Evolutionary conservation across 2,113 vertebrate genomes (phyloP).

Genomic region (Hypomesus transpacificus): DNA sequence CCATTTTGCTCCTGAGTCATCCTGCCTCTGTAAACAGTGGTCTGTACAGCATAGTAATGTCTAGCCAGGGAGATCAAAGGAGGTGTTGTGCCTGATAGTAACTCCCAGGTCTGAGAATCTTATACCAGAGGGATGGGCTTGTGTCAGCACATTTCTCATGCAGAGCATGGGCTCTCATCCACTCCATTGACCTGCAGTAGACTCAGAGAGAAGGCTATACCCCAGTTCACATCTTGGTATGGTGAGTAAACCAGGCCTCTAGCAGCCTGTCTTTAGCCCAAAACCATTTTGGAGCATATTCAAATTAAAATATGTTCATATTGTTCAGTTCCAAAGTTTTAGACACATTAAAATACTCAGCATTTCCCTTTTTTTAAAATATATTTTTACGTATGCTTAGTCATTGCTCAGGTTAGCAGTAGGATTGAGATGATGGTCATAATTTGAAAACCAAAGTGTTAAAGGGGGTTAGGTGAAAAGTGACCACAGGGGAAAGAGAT

Average conservation of each 20-base stretch:
- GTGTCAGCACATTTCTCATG: conserved; percentile 50
- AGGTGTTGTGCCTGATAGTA: conserved; percentile 5
- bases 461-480: too few species aligned
- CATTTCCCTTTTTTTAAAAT: too few species aligned
- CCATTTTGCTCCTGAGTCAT: neutral
- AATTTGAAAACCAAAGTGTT: too few species aligned
- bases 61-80: conserved; percentile 55
- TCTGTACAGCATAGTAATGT: conserved; percentile 42
- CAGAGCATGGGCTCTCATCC: neutral
- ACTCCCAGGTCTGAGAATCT: conserved; percentile 54
- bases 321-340: too few species aligned
- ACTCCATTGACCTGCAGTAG: conserved; percentile 2
- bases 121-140: conserved; percentile 48
- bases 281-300: too few species aligned
- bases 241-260: neutral
- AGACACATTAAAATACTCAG: too few species aligned
- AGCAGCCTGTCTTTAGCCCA: neutral
- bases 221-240: conserved; percentile 13
- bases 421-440: too few species aligned
- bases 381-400: too few species aligned
- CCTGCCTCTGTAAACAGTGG: conserved; percentile 52
- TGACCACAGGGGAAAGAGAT: too few species aligned
- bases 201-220: neutral
- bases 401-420: too few species aligned
- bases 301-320: too few species aligned